These are phyloP conservation scores for Echinops telfairi DNA, from an alignment of 2,113 vertebrate species.

Conservation along the genomic window DNA sequence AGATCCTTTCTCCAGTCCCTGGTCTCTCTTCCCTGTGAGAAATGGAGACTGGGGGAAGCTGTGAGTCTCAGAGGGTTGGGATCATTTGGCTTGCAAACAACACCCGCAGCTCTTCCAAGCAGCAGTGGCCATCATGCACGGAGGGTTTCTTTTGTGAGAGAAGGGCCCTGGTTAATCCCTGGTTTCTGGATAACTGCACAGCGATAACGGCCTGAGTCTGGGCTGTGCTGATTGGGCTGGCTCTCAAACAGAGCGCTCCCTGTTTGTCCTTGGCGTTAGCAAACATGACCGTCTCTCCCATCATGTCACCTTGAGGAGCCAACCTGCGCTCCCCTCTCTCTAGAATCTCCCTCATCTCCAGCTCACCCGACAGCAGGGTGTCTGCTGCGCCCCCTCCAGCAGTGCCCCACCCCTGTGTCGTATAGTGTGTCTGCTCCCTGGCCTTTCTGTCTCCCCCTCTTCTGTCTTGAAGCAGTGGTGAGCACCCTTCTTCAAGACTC, in stretches of 20 bases:
- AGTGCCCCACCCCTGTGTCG: neutral
- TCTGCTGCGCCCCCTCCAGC: neutral
- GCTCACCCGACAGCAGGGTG: neutral
- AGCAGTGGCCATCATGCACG: neutral
- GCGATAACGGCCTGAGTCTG: neutral
- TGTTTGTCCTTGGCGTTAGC: neutral
- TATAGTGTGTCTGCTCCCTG: neutral
- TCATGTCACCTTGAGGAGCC: neutral
- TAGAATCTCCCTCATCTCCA: neutral
- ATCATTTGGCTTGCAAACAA: neutral
- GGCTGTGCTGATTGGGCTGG: neutral
- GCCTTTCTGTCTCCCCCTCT: neutral
- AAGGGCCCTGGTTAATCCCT: constrained; percentile 22
- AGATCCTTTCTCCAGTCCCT: neutral
- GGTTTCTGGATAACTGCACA: neutral
- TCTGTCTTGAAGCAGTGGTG: neutral
- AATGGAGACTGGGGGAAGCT: neutral
- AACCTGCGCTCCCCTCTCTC: neutral
- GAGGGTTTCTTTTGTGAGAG: neutral
- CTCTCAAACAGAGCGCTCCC: constrained; percentile 6
- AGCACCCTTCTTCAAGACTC: neutral
- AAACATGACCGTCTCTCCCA: neutral
- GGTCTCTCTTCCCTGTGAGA: neutral
- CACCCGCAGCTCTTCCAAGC: neutral
- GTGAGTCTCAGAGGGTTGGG: neutral